Percentiles rank a stretch among this genome's conserved stretches.
These are phyloP conservation scores for Pluvianellus socialis DNA, from an alignment of 2,113 vertebrate genomes.

Conservation along the genomic window DNA sequence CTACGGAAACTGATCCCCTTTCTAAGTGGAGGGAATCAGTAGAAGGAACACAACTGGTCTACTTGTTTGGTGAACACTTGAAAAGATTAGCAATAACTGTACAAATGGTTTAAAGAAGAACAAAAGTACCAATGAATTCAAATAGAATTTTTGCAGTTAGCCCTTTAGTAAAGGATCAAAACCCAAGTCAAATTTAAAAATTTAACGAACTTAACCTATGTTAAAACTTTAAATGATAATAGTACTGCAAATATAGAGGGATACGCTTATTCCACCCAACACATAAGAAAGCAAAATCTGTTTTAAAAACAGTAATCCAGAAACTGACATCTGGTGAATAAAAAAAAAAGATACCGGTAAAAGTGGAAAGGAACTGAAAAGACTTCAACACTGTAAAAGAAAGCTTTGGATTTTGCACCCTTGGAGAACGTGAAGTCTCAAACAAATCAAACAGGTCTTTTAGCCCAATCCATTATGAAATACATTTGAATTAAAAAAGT, in stretches of 20 bases:
- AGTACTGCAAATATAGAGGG: background rate
- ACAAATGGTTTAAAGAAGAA: background rate
- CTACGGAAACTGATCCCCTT: background rate
- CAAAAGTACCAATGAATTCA: background rate
- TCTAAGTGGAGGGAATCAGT: background rate
- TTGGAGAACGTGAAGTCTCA: background rate
- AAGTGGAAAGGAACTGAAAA: background rate
- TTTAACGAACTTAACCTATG: background rate
- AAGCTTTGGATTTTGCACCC: background rate
- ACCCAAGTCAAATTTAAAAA: background rate
- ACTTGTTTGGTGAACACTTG: background rate
- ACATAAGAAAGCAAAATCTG: background rate
- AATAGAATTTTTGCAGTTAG: slow-evolving; percentile 42
- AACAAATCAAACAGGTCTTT: background rate
- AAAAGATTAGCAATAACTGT: background rate
- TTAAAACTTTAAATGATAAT: background rate
- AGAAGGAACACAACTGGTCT: background rate
- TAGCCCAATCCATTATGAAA: background rate
- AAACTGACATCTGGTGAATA: background rate
- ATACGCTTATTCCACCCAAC: background rate
- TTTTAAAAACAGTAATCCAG: background rate
- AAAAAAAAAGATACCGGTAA: background rate
- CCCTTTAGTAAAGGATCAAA: slow-evolving; percentile 46
- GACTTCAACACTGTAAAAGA: background rate
- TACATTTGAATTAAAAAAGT: background rate